phyloP scores from a whole-genome alignment of 23 tunicate genomes.

The Styela clava region DNA sequence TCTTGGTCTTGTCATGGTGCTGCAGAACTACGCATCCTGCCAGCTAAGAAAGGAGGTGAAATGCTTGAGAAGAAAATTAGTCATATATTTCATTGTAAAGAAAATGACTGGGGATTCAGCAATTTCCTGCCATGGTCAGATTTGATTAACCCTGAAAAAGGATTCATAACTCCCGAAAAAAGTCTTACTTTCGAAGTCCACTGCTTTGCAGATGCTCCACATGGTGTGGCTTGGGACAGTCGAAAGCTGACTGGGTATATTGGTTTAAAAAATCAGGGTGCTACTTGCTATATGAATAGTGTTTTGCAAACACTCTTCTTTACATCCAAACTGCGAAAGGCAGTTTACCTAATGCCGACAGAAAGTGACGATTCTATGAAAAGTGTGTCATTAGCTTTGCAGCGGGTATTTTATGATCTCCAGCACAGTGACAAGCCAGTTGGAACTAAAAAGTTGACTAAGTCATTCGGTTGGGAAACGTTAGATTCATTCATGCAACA shows the following conservation, averaged over 20 bases:
- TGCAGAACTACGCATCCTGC: constrained; percentile 84
- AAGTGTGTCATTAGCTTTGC: constrained; percentile 92
- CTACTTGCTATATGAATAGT: constrained; percentile 99
- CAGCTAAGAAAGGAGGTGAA: constrained; percentile 76
- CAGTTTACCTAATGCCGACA: constrained; percentile 94
- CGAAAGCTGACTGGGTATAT: constrained; percentile 89
- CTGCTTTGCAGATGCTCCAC: constrained; percentile 98
- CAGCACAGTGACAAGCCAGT: constrained; percentile 95
- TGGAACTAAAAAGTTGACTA: constrained; percentile 92
- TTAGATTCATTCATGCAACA: constrained; percentile 99
- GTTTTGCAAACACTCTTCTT: constrained; percentile 90
- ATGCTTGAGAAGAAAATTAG: constrained; percentile 79
- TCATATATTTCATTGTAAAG: constrained; percentile 91
- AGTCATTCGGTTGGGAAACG: constrained; percentile 99
- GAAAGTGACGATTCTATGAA: constrained; percentile 90
- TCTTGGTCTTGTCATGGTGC: constrained; percentile 97
- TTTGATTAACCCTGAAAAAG: constrained; percentile 79
- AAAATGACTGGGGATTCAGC: constrained; percentile 98
- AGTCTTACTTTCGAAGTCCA: constrained; percentile 92
- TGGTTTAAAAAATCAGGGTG: constrained; percentile 97
- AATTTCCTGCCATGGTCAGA: constrained; percentile 81
- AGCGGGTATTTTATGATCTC: constrained; percentile 90
- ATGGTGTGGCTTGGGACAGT: constrained; percentile 98
- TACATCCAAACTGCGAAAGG: constrained; percentile 84
- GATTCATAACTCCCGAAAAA: constrained; percentile 82